Percentiles rank a stretch among this genome's conserved stretches.
These are phyloP conservation scores for Endotricha flammealis DNA, from an alignment of 2,888 invertebrate genomes.

Conservation along the genomic window DNA sequence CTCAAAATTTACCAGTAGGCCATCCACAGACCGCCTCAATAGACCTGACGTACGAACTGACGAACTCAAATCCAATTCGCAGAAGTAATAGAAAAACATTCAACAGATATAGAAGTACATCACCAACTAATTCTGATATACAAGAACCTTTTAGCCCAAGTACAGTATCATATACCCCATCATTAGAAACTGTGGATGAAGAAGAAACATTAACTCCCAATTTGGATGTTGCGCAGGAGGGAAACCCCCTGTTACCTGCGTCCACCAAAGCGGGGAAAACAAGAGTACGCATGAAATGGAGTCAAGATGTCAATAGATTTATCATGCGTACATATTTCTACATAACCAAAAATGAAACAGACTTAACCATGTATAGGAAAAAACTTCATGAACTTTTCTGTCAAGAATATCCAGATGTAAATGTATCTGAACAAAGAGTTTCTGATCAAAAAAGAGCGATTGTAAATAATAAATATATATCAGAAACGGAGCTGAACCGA, in stretches of 20 bases:
- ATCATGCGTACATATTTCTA: conserved; percentile 16
- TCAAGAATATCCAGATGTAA: conserved; percentile 15
- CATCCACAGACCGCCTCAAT: too few relatives aligned
- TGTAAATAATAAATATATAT: conserved; percentile 15
- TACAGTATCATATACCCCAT: too few relatives aligned
- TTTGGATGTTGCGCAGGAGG: conserved; percentile 12
- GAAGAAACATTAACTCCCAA: background rate
- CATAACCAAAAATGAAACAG: conserved; percentile 14
- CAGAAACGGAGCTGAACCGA: background rate
- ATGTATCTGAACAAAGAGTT: conserved; percentile 19
- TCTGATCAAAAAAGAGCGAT: conserved; percentile 22
- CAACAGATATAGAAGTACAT: too few relatives aligned
- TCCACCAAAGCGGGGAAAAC: too few relatives aligned
- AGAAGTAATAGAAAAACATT: too few relatives aligned
- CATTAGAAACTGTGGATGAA: background rate
- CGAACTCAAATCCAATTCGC: too few relatives aligned
- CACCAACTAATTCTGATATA: too few relatives aligned
- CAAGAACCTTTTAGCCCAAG: too few relatives aligned
- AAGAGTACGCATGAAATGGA: conserved; percentile 11
- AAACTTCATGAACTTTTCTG: conserved; percentile 16
- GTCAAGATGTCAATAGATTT: conserved; percentile 9
- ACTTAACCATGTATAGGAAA: conserved; percentile 12
- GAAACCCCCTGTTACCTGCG: conserved; percentile 15
- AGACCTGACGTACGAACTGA: too few relatives aligned
- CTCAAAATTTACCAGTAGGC: too few relatives aligned